Conservation (phyloP, 2,888 invertebrate genomes). For the Heliconius cydno region DNA sequence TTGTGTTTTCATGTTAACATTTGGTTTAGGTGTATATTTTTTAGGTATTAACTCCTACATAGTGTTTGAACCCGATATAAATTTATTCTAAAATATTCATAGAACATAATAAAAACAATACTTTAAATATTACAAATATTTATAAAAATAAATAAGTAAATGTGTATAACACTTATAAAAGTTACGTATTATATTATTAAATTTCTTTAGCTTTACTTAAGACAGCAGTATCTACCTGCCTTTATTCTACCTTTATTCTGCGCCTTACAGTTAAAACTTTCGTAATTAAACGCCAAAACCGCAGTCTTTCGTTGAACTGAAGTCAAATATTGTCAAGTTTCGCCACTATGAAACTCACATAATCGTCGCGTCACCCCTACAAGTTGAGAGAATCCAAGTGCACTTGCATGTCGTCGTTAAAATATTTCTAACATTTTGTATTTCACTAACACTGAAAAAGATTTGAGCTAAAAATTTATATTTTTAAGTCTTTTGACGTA, state of each 20-base stretch:
- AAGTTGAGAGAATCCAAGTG: constrained; percentile 23
- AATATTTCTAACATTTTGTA: constrained; percentile 18
- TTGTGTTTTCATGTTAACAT: too few species aligned
- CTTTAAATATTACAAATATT: not conserved
- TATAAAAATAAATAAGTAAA: too few species aligned
- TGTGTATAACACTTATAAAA: too few species aligned
- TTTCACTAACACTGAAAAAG: not conserved
- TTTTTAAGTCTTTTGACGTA: not conserved
- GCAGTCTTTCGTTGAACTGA: not conserved
- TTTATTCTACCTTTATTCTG: not conserved
- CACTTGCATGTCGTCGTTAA: constrained; percentile 24
- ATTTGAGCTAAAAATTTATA: not conserved
- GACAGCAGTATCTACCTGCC: not conserved
- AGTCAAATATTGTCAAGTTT: constrained; percentile 20
- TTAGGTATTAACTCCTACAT: too few species aligned
- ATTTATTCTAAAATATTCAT: not conserved
- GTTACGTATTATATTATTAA: too few species aligned
- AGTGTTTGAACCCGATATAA: not conserved
- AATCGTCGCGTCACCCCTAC: constrained; percentile 3
- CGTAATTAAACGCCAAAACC: not conserved
- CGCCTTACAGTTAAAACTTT: not conserved
- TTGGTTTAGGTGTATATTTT: not conserved
- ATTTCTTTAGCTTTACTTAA: too few species aligned
- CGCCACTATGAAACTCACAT: not conserved
- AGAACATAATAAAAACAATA: not conserved